Evolutionary conservation across 2,888 invertebrate genomes (phyloP), one percentile per base, ranked within the genome.

Genomic region (Drosophila mimica): DNA sequence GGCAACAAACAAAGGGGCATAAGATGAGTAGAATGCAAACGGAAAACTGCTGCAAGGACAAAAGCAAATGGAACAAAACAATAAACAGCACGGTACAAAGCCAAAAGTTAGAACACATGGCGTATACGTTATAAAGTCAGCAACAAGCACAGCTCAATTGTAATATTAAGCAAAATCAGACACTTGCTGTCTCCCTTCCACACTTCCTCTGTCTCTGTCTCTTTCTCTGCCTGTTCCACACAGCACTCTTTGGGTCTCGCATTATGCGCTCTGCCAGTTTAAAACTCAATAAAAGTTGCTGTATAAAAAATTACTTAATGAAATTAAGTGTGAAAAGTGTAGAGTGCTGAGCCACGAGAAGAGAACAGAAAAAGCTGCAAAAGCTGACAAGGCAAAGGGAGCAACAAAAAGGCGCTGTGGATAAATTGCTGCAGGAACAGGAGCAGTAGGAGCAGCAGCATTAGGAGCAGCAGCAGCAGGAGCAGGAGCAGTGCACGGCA

Each of bases 251-350:
- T 57, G 11, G 20, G 8, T 64, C n/a, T 31, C 72, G 49, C 81
- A 76, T 76, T 78, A 73, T 83, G 67, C 70, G 72, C 73, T 76
- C 73, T 57, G 81, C 76, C 77, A 71, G 82, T 75, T 88, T 74
- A 76, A 82, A 83, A 83, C 81, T 82, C 86, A 88, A 86, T 88
- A 82, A 86, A 86, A 86, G 82, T 78, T 81, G 73, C 82, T 66
- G 72, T 76, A 86, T 88, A 79, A 86, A 88, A 86, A 82, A 85
- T 88, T 83, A 86, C 85, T 86, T 88, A 86, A 86, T 86, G 88
- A 86, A 88, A 86, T 86, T 85, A 85, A 83, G 83, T 83, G 86
- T 74, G 77, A 88, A 85, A 85, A 81, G 83, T 79, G 65, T 72
- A 28, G 72, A 70, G 79, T 67, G 68, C 58, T 59, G 54, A 33